Conservation (phyloP, 2,797 vertebrate genomes). For the Alcedo quadribrachys region DNA sequence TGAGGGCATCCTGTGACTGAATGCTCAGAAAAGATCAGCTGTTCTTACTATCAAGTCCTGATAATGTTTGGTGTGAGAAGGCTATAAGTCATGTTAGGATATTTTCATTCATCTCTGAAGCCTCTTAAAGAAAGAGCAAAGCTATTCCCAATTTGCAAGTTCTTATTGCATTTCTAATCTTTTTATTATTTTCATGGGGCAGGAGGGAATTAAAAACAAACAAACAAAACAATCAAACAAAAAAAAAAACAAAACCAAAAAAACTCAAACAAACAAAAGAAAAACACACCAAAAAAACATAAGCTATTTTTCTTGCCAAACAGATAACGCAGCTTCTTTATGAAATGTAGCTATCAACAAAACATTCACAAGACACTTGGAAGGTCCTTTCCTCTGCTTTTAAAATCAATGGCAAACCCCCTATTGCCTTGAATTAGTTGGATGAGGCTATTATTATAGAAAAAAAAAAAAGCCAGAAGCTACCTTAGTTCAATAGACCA, state of each 20-base stretch:
- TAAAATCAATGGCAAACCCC: background rate
- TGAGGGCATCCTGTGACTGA: background rate
- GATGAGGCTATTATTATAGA: background rate
- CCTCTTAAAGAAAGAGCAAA: background rate
- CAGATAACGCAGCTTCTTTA: background rate
- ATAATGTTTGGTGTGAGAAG: background rate
- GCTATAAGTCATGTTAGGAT: background rate
- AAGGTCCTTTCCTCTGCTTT: background rate
- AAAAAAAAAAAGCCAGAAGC: conserved; percentile 52
- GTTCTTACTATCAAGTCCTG: background rate
- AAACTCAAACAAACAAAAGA: too few relatives aligned
- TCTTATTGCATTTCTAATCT: background rate
- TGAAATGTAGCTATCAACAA: background rate
- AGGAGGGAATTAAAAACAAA: background rate
- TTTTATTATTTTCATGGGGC: background rate
- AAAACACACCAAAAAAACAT: background rate
- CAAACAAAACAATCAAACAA: too few relatives aligned
- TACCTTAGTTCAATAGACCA: conserved; percentile 30
- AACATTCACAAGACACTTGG: background rate
- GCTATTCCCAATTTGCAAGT: background rate
- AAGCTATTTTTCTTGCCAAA: background rate
- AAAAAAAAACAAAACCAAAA: too few relatives aligned
- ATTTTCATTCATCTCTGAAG: background rate
- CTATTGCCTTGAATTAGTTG: background rate
- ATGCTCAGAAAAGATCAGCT: background rate